Percentiles rank a stretch among this genome's conserved stretches.
Evolutionary conservation across 2,888 invertebrate species (phyloP).

Genomic region (Drosophila suboccidentalis): DNA sequence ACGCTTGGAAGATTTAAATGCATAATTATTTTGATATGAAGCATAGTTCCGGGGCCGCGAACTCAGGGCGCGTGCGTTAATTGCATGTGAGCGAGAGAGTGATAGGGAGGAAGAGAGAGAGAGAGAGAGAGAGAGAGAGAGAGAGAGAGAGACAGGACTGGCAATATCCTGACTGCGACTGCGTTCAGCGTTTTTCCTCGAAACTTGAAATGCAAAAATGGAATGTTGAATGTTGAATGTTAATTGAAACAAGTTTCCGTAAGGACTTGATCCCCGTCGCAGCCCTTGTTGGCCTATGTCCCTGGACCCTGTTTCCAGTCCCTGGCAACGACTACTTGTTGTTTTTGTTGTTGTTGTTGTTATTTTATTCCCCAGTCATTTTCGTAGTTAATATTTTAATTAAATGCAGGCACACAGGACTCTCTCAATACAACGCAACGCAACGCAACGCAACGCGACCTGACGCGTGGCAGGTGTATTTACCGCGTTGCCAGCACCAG

Average conservation of each 20-base stretch:
- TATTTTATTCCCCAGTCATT: constrained; percentile 50
- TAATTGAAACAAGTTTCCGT: constrained; percentile 77
- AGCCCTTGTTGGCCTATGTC: constrained; percentile 19
- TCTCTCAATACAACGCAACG: constrained; percentile 5
- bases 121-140: constrained; percentile 26
- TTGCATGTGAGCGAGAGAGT: constrained; percentile 56
- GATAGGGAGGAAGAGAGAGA: background rate
- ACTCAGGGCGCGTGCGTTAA: constrained; percentile 69
- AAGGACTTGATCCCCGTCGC: constrained; percentile 40
- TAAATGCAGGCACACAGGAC: constrained; percentile 78
- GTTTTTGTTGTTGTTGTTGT: constrained; percentile 21
- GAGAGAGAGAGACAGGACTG: constrained; percentile 30
- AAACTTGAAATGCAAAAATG: constrained; percentile 77
- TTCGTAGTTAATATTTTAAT: constrained; percentile 83
- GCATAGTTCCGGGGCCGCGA: constrained; percentile 77
- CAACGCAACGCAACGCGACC: constrained; percentile 34
- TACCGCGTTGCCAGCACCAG: constrained; percentile 67
- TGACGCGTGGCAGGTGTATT: constrained; percentile 85
- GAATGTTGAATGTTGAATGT: constrained; percentile 62
- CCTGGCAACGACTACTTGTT: constrained; percentile 39
- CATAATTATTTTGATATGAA: constrained; percentile 79
- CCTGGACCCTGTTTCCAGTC: constrained; percentile 12
- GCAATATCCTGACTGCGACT: constrained; percentile 53
- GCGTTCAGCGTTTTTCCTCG: constrained; percentile 58
- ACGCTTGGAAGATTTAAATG: constrained; percentile 79